Evolutionary conservation across 2,797 vertebrate genomes (phyloP).

Genomic region (Pseudotriccus pelzelni): DNA sequence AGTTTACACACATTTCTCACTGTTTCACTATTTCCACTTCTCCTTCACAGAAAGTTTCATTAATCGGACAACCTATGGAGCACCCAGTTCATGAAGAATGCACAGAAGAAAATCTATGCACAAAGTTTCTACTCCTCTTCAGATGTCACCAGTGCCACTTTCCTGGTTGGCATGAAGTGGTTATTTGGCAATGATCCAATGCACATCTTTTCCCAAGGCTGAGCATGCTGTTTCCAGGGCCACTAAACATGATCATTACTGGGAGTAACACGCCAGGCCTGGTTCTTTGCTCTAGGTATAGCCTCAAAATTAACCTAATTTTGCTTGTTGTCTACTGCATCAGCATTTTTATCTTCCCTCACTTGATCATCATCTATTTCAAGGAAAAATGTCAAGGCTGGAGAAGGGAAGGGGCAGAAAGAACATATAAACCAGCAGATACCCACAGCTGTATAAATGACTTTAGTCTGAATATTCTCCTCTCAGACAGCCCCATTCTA

Average conservation of each 20-base stretch:
- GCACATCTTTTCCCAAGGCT: background rate
- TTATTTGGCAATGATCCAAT: background rate
- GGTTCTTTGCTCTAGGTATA: background rate
- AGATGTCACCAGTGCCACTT: background rate
- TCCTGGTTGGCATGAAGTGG: background rate
- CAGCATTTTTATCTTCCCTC: background rate
- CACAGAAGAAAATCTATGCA: background rate
- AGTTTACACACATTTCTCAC: background rate
- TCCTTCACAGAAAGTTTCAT: background rate
- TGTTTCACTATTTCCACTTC: background rate
- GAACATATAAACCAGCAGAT: background rate
- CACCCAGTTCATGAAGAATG: background rate
- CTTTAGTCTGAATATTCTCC: background rate
- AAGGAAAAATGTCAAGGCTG: background rate
- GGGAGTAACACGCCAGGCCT: background rate
- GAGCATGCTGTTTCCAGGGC: background rate
- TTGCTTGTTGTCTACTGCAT: background rate
- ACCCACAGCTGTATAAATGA: background rate
- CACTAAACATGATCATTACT: background rate
- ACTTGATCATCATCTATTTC: background rate
- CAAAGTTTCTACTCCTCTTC: background rate
- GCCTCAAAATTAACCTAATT: background rate
- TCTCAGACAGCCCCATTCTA: background rate
- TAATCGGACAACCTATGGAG: background rate
- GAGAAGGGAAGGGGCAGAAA: background rate